Conservation (phyloP, 2,113 vertebrate genomes). For the Candoia aspera region DNA sequence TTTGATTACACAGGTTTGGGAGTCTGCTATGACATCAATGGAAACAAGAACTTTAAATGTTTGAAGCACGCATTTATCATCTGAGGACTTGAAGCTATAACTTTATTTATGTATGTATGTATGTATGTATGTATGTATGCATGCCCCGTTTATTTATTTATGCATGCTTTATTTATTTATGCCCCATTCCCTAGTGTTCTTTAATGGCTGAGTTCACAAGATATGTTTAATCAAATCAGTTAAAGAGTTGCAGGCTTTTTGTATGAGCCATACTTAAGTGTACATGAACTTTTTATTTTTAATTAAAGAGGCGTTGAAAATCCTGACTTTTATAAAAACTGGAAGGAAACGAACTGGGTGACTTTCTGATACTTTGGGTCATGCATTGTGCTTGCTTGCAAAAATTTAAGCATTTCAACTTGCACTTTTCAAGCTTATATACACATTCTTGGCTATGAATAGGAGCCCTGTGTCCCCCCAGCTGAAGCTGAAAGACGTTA, state of each 20-base stretch:
- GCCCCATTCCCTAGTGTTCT: not conserved
- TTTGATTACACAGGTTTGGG: slow-evolving; percentile 15
- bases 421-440: not conserved
- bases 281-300: not conserved
- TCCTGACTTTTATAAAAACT: not conserved
- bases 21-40: slow-evolving; percentile 25
- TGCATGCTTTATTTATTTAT: fast-evolving
- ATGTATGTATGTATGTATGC: not conserved
- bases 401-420: not conserved
- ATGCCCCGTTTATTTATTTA: too few relatives aligned
- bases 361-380: not conserved
- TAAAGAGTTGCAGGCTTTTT: not conserved
- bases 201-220: not conserved
- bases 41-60: not conserved
- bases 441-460: not conserved
- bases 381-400: not conserved
- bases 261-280: not conserved
- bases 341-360: not conserved
- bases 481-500: not conserved
- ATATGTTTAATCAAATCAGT: not conserved
- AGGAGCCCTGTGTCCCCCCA: not conserved
- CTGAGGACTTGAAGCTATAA: not conserved
- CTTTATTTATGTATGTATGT: not conserved
- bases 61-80: not conserved
- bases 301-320: not conserved